A percentile compares a stretch with the other conserved stretches of the same genome.
Evolutionary conservation across 2,888 invertebrate genomes (phyloP).

Genomic region (Torymus tubicola): DNA sequence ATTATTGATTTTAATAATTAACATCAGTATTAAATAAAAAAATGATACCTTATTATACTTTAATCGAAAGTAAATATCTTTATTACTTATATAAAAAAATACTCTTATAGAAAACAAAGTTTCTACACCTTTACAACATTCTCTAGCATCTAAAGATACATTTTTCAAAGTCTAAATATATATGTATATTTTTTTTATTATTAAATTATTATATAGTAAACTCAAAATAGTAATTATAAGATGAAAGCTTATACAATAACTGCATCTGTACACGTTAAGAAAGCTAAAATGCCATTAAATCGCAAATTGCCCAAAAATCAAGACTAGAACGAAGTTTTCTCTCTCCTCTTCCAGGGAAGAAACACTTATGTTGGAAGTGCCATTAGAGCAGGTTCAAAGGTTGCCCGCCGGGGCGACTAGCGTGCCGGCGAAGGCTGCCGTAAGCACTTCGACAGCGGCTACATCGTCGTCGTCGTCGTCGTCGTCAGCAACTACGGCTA

Average conservation of each 20-base stretch:
- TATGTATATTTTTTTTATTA: too few species aligned
- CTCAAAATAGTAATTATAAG: neutral
- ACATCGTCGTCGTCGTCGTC: neutral
- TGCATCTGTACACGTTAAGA: slow-evolving; percentile 18
- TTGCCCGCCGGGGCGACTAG: neutral
- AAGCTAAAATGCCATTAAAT: slow-evolving; percentile 2
- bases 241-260: neutral
- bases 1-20: too few species aligned
- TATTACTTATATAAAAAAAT: too few species aligned
- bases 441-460: neutral
- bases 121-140: too few species aligned
- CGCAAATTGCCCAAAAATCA: slow-evolving; percentile 16
- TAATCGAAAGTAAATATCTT: too few species aligned
- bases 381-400: slow-evolving; percentile 57
- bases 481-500: neutral
- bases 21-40: too few species aligned
- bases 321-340: slow-evolving; percentile 58
- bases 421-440: neutral
- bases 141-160: too few species aligned
- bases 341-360: slow-evolving; percentile 71
- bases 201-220: too few species aligned
- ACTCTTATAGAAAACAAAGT: too few species aligned
- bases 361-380: slow-evolving; percentile 69
- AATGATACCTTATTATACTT: too few species aligned
- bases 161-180: too few species aligned